These are phyloP conservation scores for Nymphalis io DNA, from an alignment of 1,140 invertebrate species.

Conservation along the genomic window DNA sequence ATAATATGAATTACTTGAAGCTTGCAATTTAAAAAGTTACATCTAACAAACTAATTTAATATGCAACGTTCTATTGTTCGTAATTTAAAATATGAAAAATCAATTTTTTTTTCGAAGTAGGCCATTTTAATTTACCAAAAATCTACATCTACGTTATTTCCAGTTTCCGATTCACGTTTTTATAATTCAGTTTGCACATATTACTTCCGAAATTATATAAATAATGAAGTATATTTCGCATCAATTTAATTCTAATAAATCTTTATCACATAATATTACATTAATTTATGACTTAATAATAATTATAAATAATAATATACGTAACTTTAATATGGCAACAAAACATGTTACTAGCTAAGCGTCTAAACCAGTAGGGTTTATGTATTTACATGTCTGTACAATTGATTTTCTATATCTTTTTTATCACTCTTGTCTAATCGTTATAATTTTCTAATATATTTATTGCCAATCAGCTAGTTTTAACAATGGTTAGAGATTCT, in stretches of 20 bases:
- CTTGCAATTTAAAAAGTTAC: not conserved
- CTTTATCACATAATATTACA: slow-evolving; percentile 75
- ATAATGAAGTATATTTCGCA: slow-evolving; percentile 46
- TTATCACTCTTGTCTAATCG: slow-evolving; percentile 61
- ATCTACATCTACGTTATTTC: slow-evolving; percentile 15
- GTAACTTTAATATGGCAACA: slow-evolving; percentile 79
- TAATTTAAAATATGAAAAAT: too few relatives aligned
- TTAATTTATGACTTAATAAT: slow-evolving; percentile 75
- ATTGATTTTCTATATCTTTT: slow-evolving; percentile 49
- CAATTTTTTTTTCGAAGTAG: not conserved
- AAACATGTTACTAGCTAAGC: slow-evolving; percentile 78
- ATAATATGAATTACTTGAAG: not conserved
- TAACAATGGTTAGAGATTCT: slow-evolving; percentile 65
- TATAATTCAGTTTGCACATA: slow-evolving; percentile 8
- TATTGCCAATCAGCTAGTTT: slow-evolving; percentile 72
- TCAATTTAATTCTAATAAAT: slow-evolving; percentile 58
- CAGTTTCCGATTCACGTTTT: slow-evolving; percentile 22
- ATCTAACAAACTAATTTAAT: too few relatives aligned
- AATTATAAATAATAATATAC: slow-evolving; percentile 76
- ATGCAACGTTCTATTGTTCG: too few relatives aligned
- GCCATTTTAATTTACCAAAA: slow-evolving; percentile 1
- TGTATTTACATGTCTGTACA: slow-evolving; percentile 77
- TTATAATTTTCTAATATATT: slow-evolving; percentile 66
- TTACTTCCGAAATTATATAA: slow-evolving; percentile 35
- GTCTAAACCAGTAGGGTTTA: slow-evolving; percentile 72